Base-by-base conservation (phyloP, 1,140 invertebrate genomes). In the Pseudachorutes palmiensis region DNA sequence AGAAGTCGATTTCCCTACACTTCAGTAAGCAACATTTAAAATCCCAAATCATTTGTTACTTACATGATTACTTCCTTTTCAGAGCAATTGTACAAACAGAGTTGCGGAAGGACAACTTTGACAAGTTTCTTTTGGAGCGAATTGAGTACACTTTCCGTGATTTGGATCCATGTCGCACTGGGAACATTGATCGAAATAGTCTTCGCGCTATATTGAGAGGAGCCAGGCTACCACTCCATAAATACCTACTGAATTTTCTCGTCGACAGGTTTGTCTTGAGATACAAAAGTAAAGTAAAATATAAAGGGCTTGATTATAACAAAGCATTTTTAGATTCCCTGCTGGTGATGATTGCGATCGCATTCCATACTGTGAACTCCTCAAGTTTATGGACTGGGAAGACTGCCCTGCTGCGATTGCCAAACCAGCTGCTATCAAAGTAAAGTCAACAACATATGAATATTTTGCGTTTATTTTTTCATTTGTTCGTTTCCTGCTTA, bases 311-410 rank as follows among this genome's bases (percentile, higher is more conserved):
- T n/a, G n/a, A n/a, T n/a, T n/a, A n/a, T n/a, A n/a, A n/a, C n/a
- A n/a, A n/a, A n/a, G n/a, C n/a, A n/a, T n/a, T n/a, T 63, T 26
- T 48, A 63, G 61, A 26, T 63, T 63, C 28, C 61, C 61, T 36
- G 30, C 61, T 45, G 36, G 36, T 19, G 61, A 63, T 29, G 30
- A 36, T 30, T 64, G 63, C 33, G 24, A 51, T 28, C 41, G 49
- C n/a, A 29, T 64, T 24, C 64, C 71, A 59, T 73, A 73, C 36
- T 73, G 72, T 58, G 49, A 71, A 19, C 49, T 74, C 1, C 48
- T 74, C 0, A 60, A 58, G 55, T 73, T 68, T 31, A 59, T 74
- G 3, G 62, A 74, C 29, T 74, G 70, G 67, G 71, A 73, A 67
- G 33, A 63, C 5, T 70, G 72, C 55, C 70, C 72, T 0, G 70